A percentile compares a stretch with the other conserved stretches of the same genome.
These are phyloP conservation scores for Teinopalpus imperialis DNA, from an alignment of 2,888 invertebrate genomes.

Conservation along the genomic window DNA sequence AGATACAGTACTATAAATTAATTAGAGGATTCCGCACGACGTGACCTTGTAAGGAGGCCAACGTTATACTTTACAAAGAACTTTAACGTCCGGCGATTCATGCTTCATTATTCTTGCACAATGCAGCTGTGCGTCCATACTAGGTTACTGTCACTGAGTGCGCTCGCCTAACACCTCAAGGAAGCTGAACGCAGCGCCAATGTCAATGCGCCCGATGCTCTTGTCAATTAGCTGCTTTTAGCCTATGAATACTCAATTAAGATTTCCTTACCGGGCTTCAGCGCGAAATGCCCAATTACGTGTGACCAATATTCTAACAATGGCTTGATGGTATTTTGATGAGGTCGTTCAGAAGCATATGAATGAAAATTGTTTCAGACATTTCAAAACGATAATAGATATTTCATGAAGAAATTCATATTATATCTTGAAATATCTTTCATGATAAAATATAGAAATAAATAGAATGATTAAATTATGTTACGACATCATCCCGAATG, in stretches of 20 bases:
- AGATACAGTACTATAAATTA: constrained; percentile 12
- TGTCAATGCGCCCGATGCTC: constrained; percentile 36
- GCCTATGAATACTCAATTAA: constrained; percentile 57
- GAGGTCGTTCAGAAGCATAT: too few relatives aligned
- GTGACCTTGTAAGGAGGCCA: constrained; percentile 25
- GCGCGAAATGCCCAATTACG: constrained; percentile 43
- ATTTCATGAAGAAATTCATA: too few relatives aligned
- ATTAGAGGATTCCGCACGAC: constrained; percentile 18
- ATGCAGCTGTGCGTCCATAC: constrained; percentile 26
- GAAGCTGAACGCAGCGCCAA: constrained; percentile 27
- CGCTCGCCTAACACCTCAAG: constrained; percentile 35
- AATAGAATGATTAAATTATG: too few relatives aligned
- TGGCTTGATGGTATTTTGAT: constrained; percentile 17
- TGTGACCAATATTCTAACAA: constrained; percentile 34
- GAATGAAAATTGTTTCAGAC: too few relatives aligned
- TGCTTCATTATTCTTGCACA: constrained; percentile 24
- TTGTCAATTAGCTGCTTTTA: constrained; percentile 53
- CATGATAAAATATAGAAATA: too few relatives aligned
- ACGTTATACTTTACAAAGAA: constrained; percentile 25
- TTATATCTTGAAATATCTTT: too few relatives aligned
- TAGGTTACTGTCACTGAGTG: constrained; percentile 25
- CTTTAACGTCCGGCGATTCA: constrained; percentile 15
- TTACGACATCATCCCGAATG: too few relatives aligned
- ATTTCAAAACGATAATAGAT: too few relatives aligned
- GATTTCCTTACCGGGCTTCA: constrained; percentile 41